These are phyloP conservation scores for Bicyclus anynana DNA, from an alignment of 1,140 invertebrate species.

Conservation along the genomic window DNA sequence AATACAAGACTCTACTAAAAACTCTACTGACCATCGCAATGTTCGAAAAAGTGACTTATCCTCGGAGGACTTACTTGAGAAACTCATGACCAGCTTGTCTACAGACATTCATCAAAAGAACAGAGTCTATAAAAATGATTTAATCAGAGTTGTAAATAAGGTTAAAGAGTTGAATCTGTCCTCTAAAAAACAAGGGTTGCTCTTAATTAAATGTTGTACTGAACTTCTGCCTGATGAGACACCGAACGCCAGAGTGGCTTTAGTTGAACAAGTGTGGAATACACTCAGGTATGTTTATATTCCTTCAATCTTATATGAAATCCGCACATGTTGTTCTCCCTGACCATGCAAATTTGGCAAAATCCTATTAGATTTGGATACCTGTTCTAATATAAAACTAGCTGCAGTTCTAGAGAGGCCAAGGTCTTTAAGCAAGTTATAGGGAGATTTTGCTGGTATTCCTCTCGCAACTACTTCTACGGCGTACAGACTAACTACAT, in stretches of 20 bases:
- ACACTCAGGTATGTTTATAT: conserved; percentile 41
- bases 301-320: too few species aligned
- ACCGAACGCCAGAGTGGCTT: conserved; percentile 41
- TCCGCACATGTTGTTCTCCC: too few species aligned
- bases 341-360: too few species aligned
- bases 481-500: too few species aligned
- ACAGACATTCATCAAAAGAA: conserved; percentile 62
- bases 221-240: conserved; percentile 61
- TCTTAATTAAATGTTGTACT: conserved; percentile 55
- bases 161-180: conserved; percentile 58
- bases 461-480: too few species aligned
- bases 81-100: conserved; percentile 51
- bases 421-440: too few species aligned
- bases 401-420: too few species aligned
- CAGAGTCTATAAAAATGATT: conserved; percentile 67
- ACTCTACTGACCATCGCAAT: background rate
- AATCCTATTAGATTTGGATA: too few species aligned
- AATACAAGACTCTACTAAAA: conserved; percentile 8
- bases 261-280: conserved; percentile 58
- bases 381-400: too few species aligned
- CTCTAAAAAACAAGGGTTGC: conserved; percentile 53
- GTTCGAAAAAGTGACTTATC: conserved; percentile 19
- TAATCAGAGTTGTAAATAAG: conserved; percentile 53
- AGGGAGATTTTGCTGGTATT: too few species aligned
- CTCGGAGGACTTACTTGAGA: conserved; percentile 53